A percentile compares a stretch with the other conserved stretches of the same genome.
phyloP scores from a whole-genome alignment of 53 echinoderm and acorn worm species.

The Astropecten irregularis region DNA sequence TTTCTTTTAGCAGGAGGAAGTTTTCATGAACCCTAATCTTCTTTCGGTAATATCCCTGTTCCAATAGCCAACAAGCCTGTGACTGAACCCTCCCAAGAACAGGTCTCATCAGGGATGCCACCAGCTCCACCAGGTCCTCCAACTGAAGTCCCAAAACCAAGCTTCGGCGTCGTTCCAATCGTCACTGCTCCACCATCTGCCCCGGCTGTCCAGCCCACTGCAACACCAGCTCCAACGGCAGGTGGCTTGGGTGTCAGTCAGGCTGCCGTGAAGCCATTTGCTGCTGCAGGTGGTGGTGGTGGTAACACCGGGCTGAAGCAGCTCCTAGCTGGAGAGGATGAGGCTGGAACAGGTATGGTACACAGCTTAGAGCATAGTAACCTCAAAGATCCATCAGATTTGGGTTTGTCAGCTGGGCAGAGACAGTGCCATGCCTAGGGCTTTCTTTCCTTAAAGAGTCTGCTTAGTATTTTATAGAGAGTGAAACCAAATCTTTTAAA shows the following conservation, averaged over 20 bases:
- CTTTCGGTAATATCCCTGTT: no score
- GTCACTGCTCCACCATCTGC: neutral
- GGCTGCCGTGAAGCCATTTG: neutral
- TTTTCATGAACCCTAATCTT: neutral
- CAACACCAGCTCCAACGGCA: neutral
- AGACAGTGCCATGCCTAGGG: no score
- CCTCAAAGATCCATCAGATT: no score
- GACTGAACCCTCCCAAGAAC: slow-evolving; percentile 19
- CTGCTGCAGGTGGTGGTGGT: neutral
- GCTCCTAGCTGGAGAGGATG: slow-evolving; percentile 49
- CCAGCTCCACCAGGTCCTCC: slow-evolving; percentile 35
- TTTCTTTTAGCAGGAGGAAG: neutral
- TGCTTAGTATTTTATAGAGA: no score
- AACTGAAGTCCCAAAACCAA: neutral
- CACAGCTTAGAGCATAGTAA: no score
- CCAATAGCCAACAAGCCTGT: neutral
- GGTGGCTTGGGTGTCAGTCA: neutral
- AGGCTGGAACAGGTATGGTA: slow-evolving; percentile 60
- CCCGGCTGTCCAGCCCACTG: neutral
- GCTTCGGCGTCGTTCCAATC: slow-evolving; percentile 20
- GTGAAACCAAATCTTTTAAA: no score
- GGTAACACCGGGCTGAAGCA: slow-evolving; percentile 9
- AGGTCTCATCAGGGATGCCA: neutral
- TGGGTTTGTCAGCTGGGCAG: no score
- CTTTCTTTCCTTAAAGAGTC: no score